A percentile compares a stretch with the other conserved stretches of the same genome.
Conservation (phyloP, 2,113 vertebrate species). For the Felis chaus region DNA sequence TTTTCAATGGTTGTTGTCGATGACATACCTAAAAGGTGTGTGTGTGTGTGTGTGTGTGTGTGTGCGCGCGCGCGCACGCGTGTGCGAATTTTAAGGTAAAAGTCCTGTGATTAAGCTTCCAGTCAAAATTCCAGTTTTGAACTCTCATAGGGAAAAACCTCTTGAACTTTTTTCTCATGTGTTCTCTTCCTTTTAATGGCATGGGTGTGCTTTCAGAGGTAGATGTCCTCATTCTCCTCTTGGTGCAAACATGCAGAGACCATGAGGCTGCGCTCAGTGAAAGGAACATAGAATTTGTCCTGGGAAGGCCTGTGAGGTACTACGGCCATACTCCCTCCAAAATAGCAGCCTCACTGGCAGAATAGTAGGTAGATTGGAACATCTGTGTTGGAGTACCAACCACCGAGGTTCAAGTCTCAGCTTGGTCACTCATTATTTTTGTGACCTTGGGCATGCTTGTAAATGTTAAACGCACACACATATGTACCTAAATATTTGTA, state of each 20-base stretch:
- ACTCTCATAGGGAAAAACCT: not conserved
- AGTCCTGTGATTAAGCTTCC: not conserved
- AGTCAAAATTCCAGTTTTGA: conserved; percentile 23
- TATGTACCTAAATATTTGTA: too few relatives aligned
- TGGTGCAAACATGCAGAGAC: not conserved
- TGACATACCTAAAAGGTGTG: not conserved
- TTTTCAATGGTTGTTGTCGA: not conserved
- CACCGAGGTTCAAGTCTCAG: not conserved
- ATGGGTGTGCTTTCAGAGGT: not conserved
- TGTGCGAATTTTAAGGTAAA: not conserved
- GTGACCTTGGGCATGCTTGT: not conserved
- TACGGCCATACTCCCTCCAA: not conserved
- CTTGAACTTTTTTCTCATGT: not conserved
- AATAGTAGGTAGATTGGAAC: not conserved
- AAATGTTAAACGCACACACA: not conserved
- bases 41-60: not conserved
- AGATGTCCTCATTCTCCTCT: not conserved
- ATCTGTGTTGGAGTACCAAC: not conserved
- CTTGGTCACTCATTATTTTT: not conserved
- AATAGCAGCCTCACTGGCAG: not conserved
- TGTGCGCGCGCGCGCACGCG: fast-evolving
- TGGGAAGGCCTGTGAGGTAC: not conserved
- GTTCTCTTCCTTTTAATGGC: not conserved
- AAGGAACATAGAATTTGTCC: not conserved
- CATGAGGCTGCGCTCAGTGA: not conserved